Percentiles rank a stretch among this genome's conserved stretches.
phyloP scores from a whole-genome alignment of 2,888 invertebrate species.

The Drosophila kanekoi region DNA sequence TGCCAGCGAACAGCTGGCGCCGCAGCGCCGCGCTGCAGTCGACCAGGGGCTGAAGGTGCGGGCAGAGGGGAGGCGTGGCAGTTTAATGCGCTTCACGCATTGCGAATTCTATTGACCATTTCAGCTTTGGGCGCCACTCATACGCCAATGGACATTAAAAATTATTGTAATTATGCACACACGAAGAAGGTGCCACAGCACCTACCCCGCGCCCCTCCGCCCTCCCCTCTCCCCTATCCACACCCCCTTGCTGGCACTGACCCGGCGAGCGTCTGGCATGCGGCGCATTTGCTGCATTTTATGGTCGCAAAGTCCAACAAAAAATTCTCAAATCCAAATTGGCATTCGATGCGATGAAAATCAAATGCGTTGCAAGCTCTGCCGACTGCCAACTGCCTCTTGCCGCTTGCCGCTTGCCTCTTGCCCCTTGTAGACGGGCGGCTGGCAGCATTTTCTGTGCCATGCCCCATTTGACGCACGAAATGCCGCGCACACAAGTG shows the following conservation, averaged over 20 bases:
- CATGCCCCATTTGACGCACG: conserved; percentile 72
- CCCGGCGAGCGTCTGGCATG: neutral
- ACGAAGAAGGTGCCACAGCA: conserved; percentile 47
- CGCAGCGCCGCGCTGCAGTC: neutral
- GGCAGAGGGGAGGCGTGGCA: neutral
- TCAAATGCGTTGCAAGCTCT: conserved; percentile 37
- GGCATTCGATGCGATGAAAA: conserved; percentile 58
- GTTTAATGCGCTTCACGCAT: conserved; percentile 27
- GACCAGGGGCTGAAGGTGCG: neutral
- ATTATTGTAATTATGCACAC: conserved; percentile 65
- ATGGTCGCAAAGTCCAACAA: conserved; percentile 70
- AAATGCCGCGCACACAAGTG: conserved; percentile 42
- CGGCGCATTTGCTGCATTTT: conserved; percentile 30
- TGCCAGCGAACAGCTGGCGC: conserved; percentile 2
- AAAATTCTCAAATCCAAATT: conserved; percentile 43
- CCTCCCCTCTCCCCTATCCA: neutral
- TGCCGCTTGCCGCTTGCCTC: too few relatives aligned
- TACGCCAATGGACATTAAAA: conserved; percentile 60
- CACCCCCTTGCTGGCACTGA: neutral
- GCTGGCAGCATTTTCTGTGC: conserved; percentile 63
- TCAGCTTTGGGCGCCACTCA: conserved; percentile 60
- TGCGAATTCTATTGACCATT: conserved; percentile 53
- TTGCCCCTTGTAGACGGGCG: neutral
- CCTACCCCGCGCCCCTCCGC: conserved; percentile 3
- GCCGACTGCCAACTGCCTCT: too few relatives aligned